These are phyloP conservation scores for Cepphus grylle DNA, from an alignment of 2,113 vertebrate genomes.

Conservation along the genomic window DNA sequence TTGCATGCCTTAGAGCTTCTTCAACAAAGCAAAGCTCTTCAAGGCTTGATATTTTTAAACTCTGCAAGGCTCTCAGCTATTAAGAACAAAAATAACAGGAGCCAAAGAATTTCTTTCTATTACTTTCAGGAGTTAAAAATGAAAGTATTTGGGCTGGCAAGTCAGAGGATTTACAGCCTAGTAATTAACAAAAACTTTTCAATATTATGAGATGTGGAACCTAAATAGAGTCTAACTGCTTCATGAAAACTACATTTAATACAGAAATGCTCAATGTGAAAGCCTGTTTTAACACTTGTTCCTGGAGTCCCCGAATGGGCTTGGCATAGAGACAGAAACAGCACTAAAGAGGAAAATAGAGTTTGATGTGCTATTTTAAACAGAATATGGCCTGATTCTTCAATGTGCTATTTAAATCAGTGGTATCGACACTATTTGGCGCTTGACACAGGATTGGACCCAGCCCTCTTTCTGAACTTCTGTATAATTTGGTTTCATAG, in stretches of 20 bases:
- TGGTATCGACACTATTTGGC: background rate
- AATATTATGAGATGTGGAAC: background rate
- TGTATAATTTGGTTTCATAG: background rate
- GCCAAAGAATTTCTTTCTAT: background rate
- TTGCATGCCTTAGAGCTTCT: background rate
- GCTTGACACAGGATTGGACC: background rate
- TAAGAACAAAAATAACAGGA: background rate
- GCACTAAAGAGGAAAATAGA: background rate
- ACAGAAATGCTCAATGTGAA: background rate
- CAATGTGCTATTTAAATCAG: background rate
- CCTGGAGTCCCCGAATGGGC: background rate
- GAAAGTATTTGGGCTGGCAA: background rate
- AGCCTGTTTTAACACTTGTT: background rate
- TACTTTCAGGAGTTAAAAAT: background rate
- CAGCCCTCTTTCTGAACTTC: background rate
- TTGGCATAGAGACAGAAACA: background rate
- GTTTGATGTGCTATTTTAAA: background rate
- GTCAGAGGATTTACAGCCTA: background rate
- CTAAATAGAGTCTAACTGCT: background rate
- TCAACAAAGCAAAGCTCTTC: background rate
- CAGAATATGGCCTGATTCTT: background rate
- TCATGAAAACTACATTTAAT: background rate
- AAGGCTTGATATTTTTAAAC: slow-evolving; percentile 12
- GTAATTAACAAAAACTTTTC: background rate
- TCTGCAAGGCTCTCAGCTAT: background rate